Evolutionary conservation across 2,888 invertebrate genomes (phyloP), one percentile per base, ranked within the genome.

Genomic region (Clivina fossor): DNA sequence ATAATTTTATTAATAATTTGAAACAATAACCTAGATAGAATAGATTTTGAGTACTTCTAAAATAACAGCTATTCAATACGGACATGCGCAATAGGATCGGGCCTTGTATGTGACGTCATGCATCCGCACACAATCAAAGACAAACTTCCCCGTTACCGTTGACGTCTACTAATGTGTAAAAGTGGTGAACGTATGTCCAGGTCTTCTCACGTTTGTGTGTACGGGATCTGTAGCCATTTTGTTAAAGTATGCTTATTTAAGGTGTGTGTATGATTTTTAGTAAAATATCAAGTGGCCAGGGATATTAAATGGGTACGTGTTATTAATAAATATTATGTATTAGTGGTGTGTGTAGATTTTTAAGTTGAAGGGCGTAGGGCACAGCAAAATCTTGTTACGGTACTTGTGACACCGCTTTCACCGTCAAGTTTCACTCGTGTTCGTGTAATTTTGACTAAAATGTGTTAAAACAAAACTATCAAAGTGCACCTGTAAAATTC

Each of bases 231-330:
- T 71, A 70, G 74, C 74, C 74, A 74, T 74, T 71, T 74, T 74
- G 74, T 72, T 65, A 69, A 73, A 74, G 72, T 72, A 73, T 74
- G 74, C 73, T 71, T 73, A 68, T 73, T 71, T 70, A 72, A 74
- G 73, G 73, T 73, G 73, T 74, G 72, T 73, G 71, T 71, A 68
- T 66, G 68, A 70, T 69, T 73, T 63, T 66, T 69, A 66, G 65
- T 65, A 67, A 67, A 69, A 70, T 68, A 67, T 69, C 65, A 65
- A 68, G 68, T 69, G 69, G 64, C 64, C 63, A 65, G 67, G 67
- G 66, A 64, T 65, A 64, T 71, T 71, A 68, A 70, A 71, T 72
- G 72, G 73, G 74, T 74, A 69, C 73, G 73, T 74, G 47, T 35
- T 30, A 16, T 16, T 35, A 22, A 33, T 35, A 20, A 30, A 4